Evolutionary conservation across 2,113 vertebrate species (phyloP).

Genomic region (Menura novaehollandiae): DNA sequence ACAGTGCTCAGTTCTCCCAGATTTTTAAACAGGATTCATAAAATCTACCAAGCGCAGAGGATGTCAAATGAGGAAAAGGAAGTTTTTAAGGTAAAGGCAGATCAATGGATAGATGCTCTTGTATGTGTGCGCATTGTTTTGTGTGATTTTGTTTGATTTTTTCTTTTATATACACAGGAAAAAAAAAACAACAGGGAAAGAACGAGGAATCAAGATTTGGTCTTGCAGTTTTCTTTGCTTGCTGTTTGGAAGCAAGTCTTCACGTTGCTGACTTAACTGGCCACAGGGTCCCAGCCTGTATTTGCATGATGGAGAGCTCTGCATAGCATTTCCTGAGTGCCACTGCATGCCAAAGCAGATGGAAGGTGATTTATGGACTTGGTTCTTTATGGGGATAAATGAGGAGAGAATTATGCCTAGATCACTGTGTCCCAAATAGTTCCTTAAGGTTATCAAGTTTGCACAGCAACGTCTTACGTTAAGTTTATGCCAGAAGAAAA

Average conservation of each 20-base stretch:
- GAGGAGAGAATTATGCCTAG: not conserved
- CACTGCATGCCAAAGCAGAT: not conserved
- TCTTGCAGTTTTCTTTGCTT: not conserved
- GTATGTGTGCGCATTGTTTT: rapidly evolving
- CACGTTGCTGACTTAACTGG: not conserved
- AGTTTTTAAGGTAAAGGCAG: not conserved
- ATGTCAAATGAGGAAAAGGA: not conserved
- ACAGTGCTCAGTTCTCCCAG: not conserved
- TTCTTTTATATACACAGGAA: not conserved
- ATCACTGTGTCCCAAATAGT: not conserved
- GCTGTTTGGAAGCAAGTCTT: not conserved
- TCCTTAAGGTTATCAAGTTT: slow-evolving; percentile 28
- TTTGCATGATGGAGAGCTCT: not conserved
- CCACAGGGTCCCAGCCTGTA: not conserved
- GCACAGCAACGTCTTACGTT: not conserved
- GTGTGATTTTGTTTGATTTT: not conserved
- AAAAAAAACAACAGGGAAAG: not conserved
- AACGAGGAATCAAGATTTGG: not conserved
- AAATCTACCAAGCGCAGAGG: not conserved
- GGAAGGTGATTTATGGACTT: slow-evolving; percentile 30
- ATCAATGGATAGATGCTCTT: not conserved
- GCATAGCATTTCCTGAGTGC: not conserved
- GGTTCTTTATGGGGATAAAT: not conserved
- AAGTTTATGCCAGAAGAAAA: not conserved
- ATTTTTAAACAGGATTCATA: not conserved